A percentile compares a stretch with the other conserved stretches of the same genome.
phyloP scores from a whole-genome alignment of 2,797 vertebrate genomes.

The Hippopotamyrus pictus region DNA sequence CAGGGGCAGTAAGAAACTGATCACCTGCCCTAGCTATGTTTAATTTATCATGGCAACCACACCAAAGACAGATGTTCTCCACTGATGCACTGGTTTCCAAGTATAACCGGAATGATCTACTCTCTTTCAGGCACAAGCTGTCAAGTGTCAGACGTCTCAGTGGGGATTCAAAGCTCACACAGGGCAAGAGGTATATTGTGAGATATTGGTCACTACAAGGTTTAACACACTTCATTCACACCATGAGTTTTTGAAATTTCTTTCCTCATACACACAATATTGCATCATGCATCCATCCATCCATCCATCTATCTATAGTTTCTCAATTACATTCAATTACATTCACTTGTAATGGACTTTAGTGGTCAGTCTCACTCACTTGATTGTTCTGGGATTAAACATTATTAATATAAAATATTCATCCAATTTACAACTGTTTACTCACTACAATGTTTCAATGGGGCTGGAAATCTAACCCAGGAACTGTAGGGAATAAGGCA shows the following conservation, averaged over 20 bases:
- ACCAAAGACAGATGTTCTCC: background rate
- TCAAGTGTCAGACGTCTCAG: background rate
- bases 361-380: background rate
- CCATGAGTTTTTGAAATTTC: background rate
- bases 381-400: background rate
- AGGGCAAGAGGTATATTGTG: background rate
- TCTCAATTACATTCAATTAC: background rate
- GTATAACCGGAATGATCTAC: background rate
- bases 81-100: background rate
- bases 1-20: background rate
- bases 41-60: background rate
- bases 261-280: background rate
- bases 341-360: background rate
- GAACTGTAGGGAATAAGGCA: background rate
- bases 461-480: background rate
- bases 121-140: background rate
- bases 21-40: background rate
- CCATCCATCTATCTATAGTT: background rate
- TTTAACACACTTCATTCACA: background rate
- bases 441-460: background rate
- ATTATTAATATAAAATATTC: background rate
- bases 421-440: background rate
- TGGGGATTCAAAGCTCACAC: background rate
- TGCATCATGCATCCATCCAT: background rate
- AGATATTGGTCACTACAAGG: background rate